Evolutionary conservation across 2,888 invertebrate species (phyloP).

Genomic region (Plagodis pulveraria): DNA sequence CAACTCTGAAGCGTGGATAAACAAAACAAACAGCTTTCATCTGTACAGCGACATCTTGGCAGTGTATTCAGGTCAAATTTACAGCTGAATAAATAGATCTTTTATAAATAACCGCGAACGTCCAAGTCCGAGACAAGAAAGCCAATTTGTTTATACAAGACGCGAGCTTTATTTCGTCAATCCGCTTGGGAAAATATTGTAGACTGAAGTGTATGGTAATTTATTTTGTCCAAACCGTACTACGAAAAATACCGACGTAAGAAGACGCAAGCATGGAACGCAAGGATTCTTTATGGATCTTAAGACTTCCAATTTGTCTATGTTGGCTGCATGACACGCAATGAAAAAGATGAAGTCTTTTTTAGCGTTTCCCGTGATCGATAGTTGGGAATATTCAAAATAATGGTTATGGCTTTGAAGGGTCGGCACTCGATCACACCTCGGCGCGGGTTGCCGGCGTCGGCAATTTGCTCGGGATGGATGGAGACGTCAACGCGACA

Average conservation of each 20-base stretch:
- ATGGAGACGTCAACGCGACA: slow-evolving; percentile 81
- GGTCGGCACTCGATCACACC: slow-evolving; percentile 70
- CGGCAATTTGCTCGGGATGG: slow-evolving; percentile 79
- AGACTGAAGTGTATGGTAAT: slow-evolving; percentile 29
- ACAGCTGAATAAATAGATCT: slow-evolving; percentile 80
- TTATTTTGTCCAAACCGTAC: slow-evolving; percentile 44
- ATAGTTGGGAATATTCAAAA: slow-evolving; percentile 74
- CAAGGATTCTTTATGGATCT: slow-evolving; percentile 17
- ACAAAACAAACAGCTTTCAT: slow-evolving; percentile 26
- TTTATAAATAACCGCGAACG: slow-evolving; percentile 71
- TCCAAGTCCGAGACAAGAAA: slow-evolving; percentile 48
- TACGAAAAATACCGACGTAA: slow-evolving; percentile 60
- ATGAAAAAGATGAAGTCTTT: slow-evolving; percentile 54
- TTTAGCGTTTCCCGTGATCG: slow-evolving; percentile 65
- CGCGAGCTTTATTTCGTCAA: slow-evolving; percentile 22
- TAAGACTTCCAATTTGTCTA: slow-evolving; percentile 29
- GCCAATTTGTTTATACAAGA: slow-evolving; percentile 59
- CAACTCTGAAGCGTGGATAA: slow-evolving; percentile 7
- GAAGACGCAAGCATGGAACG: slow-evolving; percentile 40
- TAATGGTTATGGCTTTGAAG: slow-evolving; percentile 62
- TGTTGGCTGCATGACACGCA: slow-evolving; percentile 38
- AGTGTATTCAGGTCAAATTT: slow-evolving; percentile 73
- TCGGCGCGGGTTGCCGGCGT: slow-evolving; percentile 59
- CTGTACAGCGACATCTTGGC: slow-evolving; percentile 59
- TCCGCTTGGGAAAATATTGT: slow-evolving; percentile 15